Conservation (phyloP, 2,888 invertebrate genomes). For the Notodonta dromedarius region DNA sequence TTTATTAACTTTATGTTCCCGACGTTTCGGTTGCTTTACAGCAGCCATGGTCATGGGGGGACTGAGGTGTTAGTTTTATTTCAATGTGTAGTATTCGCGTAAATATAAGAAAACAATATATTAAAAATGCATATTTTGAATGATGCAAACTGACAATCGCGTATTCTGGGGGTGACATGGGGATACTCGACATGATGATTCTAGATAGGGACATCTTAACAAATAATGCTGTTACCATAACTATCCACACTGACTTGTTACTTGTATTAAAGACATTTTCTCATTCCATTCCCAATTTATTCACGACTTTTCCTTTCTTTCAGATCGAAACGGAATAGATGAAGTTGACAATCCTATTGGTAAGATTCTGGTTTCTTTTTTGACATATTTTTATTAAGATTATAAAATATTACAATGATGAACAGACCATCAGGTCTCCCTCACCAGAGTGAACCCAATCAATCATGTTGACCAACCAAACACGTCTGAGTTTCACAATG, state of each 20-base stretch:
- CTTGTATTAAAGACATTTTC: neutral
- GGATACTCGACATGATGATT: conserved; percentile 68
- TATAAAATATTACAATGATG: conserved; percentile 53
- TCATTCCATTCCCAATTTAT: neutral
- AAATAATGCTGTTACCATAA: conserved; percentile 71
- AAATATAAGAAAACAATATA: too few species aligned
- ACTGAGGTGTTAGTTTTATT: too few species aligned
- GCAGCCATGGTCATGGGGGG: too few species aligned
- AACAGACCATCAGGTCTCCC: conserved; percentile 79
- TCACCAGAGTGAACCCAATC: conserved; percentile 76
- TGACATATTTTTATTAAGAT: neutral
- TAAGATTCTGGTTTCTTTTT: neutral
- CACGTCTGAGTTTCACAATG: conserved; percentile 34
- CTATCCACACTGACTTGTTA: conserved; percentile 63
- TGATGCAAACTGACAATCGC: too few species aligned
- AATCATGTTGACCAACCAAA: conserved; percentile 41
- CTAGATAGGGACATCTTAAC: conserved; percentile 77
- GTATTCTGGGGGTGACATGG: too few species aligned
- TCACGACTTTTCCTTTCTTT: neutral
- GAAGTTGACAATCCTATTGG: too few species aligned
- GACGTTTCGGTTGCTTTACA: too few species aligned
- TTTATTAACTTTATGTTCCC: too few species aligned
- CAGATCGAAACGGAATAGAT: neutral
- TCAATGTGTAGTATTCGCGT: too few species aligned
- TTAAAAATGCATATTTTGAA: too few species aligned